Evolutionary conservation across 2,113 vertebrate genomes (phyloP), one percentile per base, ranked within the genome.

Genomic region (Pedionomus torquatus): DNA sequence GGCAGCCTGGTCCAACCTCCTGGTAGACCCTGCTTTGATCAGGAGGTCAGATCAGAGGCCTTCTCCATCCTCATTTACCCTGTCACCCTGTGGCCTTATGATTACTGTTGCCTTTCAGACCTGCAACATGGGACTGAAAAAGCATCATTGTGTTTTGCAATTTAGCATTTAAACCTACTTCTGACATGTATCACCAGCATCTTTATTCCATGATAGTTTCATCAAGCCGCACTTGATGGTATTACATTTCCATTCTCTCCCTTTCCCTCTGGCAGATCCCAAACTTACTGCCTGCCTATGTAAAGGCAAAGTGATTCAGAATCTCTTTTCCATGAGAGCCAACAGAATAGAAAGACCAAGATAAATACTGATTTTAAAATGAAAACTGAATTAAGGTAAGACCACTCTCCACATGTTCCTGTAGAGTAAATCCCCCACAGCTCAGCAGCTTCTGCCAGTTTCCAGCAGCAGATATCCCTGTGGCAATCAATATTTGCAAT

Each of bases 371-470:
- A 30, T n/a, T 77, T 94, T 81, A 77, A 55, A 77, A 41, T 37
- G 30, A 78, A 92, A 89, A 78, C 5, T 33, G 23, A 39, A 39
- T 26, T 58, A 55, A 74, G 12, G n/a, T 44, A 28, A 86, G 8
- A 37, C 16, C 5, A 2, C 66, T 80, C 35, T 76, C 48, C 12
- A 13, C 0, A 0, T n/a, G 19, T 21, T 89, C 52, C 69, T 64
- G 48, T 31, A 46, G 18, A 82, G 28, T 18, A 37, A 72, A 13
- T 37, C 7, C 66, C 41, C 21, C 51, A 43, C 12, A 31, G 16
- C 65, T 68, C 61, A 61, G 43, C 33, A 74, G 28, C 23, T 69
- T 19, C 58, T 70, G 19, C 10, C 0, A 1, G 13, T 24, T 79
- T 83, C 74, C 66, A 54, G 18, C 35, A 79, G 49, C 23, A 10